A percentile compares a stretch with the other conserved stretches of the same genome.
phyloP scores from a whole-genome alignment of 2,797 vertebrate genomes.

The Momotus momota region DNA sequence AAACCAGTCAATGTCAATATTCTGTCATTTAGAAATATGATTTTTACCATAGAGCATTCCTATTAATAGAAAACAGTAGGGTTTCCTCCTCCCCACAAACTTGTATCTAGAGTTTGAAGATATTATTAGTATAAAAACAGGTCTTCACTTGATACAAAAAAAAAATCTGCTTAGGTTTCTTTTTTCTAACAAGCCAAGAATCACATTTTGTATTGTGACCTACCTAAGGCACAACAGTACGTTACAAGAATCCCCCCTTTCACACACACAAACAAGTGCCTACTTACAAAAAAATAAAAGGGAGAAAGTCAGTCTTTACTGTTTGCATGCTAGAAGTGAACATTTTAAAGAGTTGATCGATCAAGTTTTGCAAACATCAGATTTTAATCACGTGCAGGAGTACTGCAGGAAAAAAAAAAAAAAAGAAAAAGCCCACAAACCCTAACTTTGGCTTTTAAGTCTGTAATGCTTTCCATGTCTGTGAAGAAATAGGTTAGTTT shows the following conservation, averaged over 20 bases:
- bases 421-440: neutral
- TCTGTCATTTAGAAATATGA: neutral
- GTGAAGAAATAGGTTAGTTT: neutral
- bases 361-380: neutral
- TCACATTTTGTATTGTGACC: neutral
- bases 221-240: slow-evolving; percentile 3
- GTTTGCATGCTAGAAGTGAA: neutral
- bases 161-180: neutral
- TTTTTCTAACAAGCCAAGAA: neutral
- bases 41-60: neutral
- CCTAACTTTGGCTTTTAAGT: neutral
- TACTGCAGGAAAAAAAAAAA: neutral
- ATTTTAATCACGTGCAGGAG: neutral
- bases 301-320: neutral
- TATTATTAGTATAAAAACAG: neutral
- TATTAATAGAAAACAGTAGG: neutral
- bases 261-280: neutral
- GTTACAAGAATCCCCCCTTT: neutral
- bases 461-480: neutral
- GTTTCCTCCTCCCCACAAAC: neutral
- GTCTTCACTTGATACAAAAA: neutral
- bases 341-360: slow-evolving; percentile 8
- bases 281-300: neutral
- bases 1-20: slow-evolving; percentile 13
- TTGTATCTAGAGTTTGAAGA: neutral